Base-by-base conservation (phyloP, 1,140 invertebrate genomes). In the Goniozus legneri region DNA sequence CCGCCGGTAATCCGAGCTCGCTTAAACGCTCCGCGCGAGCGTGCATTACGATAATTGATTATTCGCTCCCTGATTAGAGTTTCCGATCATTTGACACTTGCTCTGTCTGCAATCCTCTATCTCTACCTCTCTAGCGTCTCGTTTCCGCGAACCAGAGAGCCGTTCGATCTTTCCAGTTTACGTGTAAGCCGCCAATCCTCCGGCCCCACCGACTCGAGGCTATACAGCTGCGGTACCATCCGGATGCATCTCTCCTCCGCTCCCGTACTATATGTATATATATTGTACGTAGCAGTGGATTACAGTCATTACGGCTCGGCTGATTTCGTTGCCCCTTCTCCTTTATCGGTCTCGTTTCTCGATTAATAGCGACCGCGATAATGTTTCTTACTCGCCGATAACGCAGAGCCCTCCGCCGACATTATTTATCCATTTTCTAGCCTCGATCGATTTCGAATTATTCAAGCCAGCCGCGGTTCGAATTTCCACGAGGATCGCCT, bases 11-110 rank as follows among this genome's bases (percentile, higher is more conserved):
- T 45, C 47, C 18, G 44, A 42, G 44, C 47, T 44, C 56, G 43
- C 47, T 54, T 58, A 58, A 54, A 58, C 46, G 46, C 51, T 56
- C 58, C 54, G 44, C 42, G n/a, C 47, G 32, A 7, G 37, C 30
- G 21, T 44, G 52, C 43, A 49, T 54, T 48, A 45, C 56, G 47
- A 56, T 54, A 63, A 63, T 61, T 62, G 54, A 63, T 63, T 54
- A 50, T 51, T 54, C 56, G 39, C 46, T 46, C 44, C 47, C 38
- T 47, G 52, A 58, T 50, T 61, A 61, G 52, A 49, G 52, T 58
- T 58, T 56, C 58, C 60, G 46, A 62, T 58, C 52, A 57, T 56
- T 62, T 58, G 60, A 58, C 50, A 53, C 58, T 44, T 42, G 33
- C 42, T 52, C 44, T 56, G 47, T 56, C 43, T 56, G 21, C 35